Evolutionary conservation across 2,888 invertebrate species (phyloP), one percentile per base, ranked within the genome.

Genomic region (Hermaeophaga mercurialis): DNA sequence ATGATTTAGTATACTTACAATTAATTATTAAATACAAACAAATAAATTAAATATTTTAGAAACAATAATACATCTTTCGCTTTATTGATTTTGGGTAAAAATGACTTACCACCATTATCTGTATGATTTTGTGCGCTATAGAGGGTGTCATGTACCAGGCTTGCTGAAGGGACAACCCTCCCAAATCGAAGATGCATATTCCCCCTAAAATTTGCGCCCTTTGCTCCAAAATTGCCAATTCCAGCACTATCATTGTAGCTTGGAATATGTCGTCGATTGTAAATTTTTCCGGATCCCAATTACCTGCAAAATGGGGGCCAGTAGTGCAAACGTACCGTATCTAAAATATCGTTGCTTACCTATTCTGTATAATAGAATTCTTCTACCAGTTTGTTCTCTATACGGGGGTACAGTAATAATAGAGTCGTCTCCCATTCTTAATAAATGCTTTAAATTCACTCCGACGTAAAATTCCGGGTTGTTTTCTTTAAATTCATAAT

Each of bases 181-280:
- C 83, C 26, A 91, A 78, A 74, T 92, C 91, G 65, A 91, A 90
- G 53, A 91, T 80, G 6, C 85, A 88, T 3, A 89, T 80, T 0
- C 90, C 91, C 0, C 91, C 91, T 17, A 89, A 77, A 54, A 91
- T 86, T 75, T 91, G 91, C 0, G 86, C 86, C 6, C 85, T 79
- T 4, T 85, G 88, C 70, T 92, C 91, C 66, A 91, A 71, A 49
- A 89, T 81, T 0, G 90, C 90, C 15, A 90, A 74, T 74, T 91
- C 91, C 33, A 91, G 74, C 0, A 89, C 79, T 48, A 87, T 76
- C 41, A 90, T 80, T 0, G 89, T 86, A 0, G 85, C 87, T 70
- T 85, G 87, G 71, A 91, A 89, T 31, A 91, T 73, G 64, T 91
- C 89, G 22, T 86, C 86, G 0, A 87, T 75, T 0, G 85, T 71